Evolutionary conservation across 1,140 invertebrate genomes (phyloP).

Genomic region (Drosophila punjabiensis): DNA sequence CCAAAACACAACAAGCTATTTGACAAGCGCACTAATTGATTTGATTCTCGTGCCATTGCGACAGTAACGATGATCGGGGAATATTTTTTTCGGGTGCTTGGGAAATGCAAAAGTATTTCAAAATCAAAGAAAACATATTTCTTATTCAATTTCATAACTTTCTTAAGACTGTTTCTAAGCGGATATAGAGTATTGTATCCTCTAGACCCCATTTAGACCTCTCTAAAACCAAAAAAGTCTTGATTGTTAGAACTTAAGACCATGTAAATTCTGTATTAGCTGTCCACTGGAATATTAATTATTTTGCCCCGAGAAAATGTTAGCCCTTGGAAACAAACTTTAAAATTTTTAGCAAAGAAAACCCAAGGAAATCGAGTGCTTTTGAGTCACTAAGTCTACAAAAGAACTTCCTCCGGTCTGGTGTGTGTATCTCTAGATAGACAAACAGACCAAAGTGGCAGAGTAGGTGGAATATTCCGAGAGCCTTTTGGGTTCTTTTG

Average conservation of each 20-base stretch:
- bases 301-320: neutral
- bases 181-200: slow-evolving; percentile 2
- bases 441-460: slow-evolving; percentile 11
- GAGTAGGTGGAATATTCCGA: slow-evolving; percentile 33
- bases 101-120: neutral
- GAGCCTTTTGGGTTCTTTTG: slow-evolving; percentile 34
- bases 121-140: neutral
- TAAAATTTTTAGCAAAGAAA: neutral
- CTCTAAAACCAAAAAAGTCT: neutral
- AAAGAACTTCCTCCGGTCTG: slow-evolving; percentile 15
- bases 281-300: slow-evolving; percentile 14
- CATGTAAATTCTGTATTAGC: slow-evolving; percentile 25
- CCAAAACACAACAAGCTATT: slow-evolving; percentile 74
- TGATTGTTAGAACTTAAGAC: slow-evolving; percentile 1
- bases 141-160: neutral
- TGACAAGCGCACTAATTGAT: slow-evolving; percentile 79
- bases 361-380: neutral
- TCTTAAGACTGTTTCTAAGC: neutral
- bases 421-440: slow-evolving; percentile 30
- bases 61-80: slow-evolving; percentile 9
- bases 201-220: neutral
- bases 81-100: neutral
- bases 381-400: slow-evolving; percentile 12
- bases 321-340: slow-evolving; percentile 13
- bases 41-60: slow-evolving; percentile 68